These are phyloP conservation scores for Sarcophaga caerulescens DNA, from an alignment of 2,888 invertebrate genomes.

Conservation along the genomic window DNA sequence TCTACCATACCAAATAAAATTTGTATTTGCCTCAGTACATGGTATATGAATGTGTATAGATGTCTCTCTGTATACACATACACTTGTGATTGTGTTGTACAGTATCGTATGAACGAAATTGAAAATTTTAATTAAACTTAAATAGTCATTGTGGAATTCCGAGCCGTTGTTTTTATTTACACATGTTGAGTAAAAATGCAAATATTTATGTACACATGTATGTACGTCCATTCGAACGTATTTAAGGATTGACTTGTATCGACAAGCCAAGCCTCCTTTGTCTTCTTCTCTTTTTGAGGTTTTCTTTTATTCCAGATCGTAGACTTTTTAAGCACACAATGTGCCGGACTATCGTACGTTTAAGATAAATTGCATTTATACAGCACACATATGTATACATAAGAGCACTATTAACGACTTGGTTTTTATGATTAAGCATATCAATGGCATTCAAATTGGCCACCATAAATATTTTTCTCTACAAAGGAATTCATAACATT, in stretches of 20 bases:
- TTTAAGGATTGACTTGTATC: constrained; percentile 25
- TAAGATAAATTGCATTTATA: constrained; percentile 1
- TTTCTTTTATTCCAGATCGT: not conserved
- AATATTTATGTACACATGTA: constrained; percentile 12
- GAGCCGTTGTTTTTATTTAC: constrained; percentile 47
- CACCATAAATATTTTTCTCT: not conserved
- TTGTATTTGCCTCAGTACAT: not conserved
- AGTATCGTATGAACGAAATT: constrained; percentile 36
- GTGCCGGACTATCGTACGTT: not conserved
- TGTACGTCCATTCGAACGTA: not conserved
- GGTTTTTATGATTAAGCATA: constrained; percentile 13
- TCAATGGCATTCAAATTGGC: not conserved
- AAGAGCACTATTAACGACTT: constrained; percentile 2
- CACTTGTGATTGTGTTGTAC: not conserved
- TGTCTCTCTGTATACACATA: not conserved
- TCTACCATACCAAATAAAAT: not conserved
- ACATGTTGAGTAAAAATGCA: constrained; percentile 33
- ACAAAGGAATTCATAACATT: too few species aligned
- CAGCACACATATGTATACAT: not conserved
- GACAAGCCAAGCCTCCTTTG: not conserved
- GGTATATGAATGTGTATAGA: not conserved
- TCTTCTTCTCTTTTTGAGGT: not conserved
- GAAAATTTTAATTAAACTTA: constrained; percentile 63
- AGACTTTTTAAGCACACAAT: constrained; percentile 3
- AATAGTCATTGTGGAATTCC: constrained; percentile 61